Conservation (phyloP, 2,797 vertebrate species). For the Toxotes lorentzi region DNA sequence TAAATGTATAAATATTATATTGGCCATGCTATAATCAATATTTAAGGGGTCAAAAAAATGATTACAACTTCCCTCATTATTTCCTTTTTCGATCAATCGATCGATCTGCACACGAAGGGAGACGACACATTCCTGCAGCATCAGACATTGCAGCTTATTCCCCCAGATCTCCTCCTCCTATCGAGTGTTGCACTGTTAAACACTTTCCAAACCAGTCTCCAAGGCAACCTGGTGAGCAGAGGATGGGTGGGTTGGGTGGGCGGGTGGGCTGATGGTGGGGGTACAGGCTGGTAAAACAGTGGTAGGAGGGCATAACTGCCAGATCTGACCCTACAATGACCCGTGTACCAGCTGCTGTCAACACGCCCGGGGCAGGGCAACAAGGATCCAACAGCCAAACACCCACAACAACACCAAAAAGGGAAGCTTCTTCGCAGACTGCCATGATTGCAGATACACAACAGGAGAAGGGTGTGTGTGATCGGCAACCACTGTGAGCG, state of each 20-base stretch:
- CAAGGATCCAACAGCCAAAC: conserved; percentile 13
- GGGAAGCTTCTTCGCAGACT: conserved; percentile 1
- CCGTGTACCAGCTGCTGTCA: conserved; percentile 53
- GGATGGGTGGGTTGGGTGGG: not conserved
- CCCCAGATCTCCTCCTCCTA: not conserved
- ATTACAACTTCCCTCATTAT: not conserved
- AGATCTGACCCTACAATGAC: conserved; percentile 40
- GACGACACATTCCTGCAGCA: not conserved
- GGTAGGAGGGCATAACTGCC: conserved; percentile 28
- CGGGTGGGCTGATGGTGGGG: not conserved
- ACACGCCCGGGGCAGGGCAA: conserved; percentile 26
- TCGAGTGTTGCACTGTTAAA: not conserved
- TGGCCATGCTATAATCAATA: no score
- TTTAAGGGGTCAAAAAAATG: not conserved
- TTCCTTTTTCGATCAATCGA: not conserved
- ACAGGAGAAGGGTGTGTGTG: not conserved
- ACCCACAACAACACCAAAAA: conserved; percentile 6
- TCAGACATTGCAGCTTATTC: not conserved
- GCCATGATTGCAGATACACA: not conserved
- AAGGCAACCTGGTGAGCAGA: conserved; percentile 39
- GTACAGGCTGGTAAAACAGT: conserved; percentile 3
- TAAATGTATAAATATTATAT: no score
- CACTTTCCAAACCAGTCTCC: conserved; percentile 42
- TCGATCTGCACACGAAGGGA: not conserved
- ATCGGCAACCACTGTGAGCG: not conserved